Evolutionary conservation across 64 coral and sea anemone species (phyloP).

Genomic region (Platygyra sinensis): DNA sequence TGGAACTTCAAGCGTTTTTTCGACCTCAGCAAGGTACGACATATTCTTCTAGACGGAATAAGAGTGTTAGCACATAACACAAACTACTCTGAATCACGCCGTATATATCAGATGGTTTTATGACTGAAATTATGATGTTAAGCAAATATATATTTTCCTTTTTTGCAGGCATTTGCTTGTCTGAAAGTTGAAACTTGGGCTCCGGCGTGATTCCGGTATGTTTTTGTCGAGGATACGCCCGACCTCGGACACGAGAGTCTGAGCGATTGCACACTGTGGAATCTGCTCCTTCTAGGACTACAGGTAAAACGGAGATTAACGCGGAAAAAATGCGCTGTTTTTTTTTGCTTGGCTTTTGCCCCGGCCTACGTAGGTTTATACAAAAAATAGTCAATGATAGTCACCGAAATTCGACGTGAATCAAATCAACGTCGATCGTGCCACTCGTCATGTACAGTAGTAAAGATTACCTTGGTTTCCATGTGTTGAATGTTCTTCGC

Average conservation of each 20-base stretch:
- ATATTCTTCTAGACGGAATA: not conserved
- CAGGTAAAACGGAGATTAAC: not conserved
- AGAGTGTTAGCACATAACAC: not conserved
- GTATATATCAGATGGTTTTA: not conserved
- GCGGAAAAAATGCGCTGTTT: not conserved
- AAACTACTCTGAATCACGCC: not conserved
- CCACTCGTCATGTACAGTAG: not conserved
- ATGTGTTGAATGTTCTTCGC: too few relatives aligned
- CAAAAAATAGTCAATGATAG: not conserved
- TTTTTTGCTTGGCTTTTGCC: not conserved
- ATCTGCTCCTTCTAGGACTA: not conserved
- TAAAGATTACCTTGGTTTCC: too few relatives aligned
- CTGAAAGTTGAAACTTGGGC: constrained; percentile 36
- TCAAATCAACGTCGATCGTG: not conserved
- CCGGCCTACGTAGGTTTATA: not conserved
- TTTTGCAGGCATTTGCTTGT: constrained; percentile 20
- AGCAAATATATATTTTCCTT: not conserved
- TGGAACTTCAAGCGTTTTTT: constrained; percentile 30
- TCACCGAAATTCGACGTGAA: not conserved
- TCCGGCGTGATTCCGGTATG: constrained; percentile 5
- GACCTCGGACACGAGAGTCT: constrained; percentile 15
- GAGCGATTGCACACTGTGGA: constrained; percentile 19
- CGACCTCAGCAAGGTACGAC: constrained; percentile 17
- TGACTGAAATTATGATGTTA: not conserved
- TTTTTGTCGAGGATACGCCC: constrained; percentile 35